Evolutionary conservation across 1,140 invertebrate species (phyloP), one percentile per base, ranked within the genome.

Genomic region (Sycophaga agraensis): DNA sequence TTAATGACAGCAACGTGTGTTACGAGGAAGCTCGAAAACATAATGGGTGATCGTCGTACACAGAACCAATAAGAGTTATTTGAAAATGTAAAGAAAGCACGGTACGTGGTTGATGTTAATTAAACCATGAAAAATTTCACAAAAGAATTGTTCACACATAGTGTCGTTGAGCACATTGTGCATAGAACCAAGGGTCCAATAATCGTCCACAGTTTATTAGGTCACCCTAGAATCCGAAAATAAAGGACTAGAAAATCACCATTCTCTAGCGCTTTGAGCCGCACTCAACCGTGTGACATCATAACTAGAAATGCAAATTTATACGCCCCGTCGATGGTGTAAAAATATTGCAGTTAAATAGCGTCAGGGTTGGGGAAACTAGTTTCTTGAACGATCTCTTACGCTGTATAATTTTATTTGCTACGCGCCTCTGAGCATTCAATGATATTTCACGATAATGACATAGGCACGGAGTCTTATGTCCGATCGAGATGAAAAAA

Each of bases 11-110:
- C 63, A 19, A 69, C 78, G 2, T 79, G 77, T 22, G 74, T 82
- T 8, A 71, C 83, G 12, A 75, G 82, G 60, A 84, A 83, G 73
- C 71, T 87, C 55, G 84, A 86, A 67, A 81, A 83, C 70, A 75
- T 87, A 8, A 83, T 84, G 26, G 83, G 78, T 11, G 85, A 86
- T 62, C 73, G 85, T 50, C 76, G 78, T 49, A 80, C 76, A 11
- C 78, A 80, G 64, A 80, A 76, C 67, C 77, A 79, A 46, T 48
- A 58, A n/a, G 16, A n/a, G 31, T 4, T 1, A 1, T 50, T 50
- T n/a, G 12, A 50, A 31, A 31, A 31, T 6, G 11, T 31, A 31
- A 6, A 31, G 17, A 45, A 19, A 19, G 14, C 39, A 39, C 8
- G 24, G 24, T 58, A 40, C 6, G 21, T 21, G 9, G 31, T 40